Conservation (phyloP, 1,140 invertebrate genomes). For the Leptoteleia sp. region DNA sequence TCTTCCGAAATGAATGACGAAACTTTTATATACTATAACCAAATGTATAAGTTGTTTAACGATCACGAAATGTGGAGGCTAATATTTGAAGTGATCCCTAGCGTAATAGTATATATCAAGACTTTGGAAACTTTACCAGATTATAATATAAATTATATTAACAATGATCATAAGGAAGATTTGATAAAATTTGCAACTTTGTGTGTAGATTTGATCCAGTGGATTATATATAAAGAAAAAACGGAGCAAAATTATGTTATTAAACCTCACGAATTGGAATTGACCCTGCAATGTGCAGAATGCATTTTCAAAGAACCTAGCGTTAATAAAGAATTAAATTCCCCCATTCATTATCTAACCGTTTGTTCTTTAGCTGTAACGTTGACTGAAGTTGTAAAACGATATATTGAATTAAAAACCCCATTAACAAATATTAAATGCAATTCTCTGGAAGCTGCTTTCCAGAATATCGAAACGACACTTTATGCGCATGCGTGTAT, state of each 20-base stretch:
- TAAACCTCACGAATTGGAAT: conserved; percentile 70
- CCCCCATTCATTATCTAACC: conserved; percentile 74
- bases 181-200: conserved; percentile 84
- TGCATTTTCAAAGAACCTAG: conserved; percentile 76
- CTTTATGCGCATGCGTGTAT: conserved; percentile 78
- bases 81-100: conserved; percentile 82
- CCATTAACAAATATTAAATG: conserved; percentile 69
- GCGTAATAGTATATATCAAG: conserved; percentile 80
- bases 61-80: conserved; percentile 81
- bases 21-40: conserved; percentile 78
- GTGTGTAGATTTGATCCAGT: conserved; percentile 82
- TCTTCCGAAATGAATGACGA: conserved; percentile 1
- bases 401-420: conserved; percentile 69
- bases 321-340: conserved; percentile 74
- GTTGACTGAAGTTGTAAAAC: conserved; percentile 70
- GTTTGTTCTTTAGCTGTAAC: conserved; percentile 79
- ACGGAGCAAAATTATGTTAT: conserved; percentile 41
- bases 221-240: conserved; percentile 70
- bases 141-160: conserved; percentile 79
- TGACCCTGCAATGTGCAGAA: conserved; percentile 76
- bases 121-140: conserved; percentile 71
- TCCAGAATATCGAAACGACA: conserved; percentile 71
- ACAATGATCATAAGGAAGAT: conserved; percentile 78
- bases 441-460: conserved; percentile 70
- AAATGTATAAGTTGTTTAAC: conserved; percentile 82